Conservation (phyloP, 2,113 vertebrate species). For the Hucho hucho region DNA sequence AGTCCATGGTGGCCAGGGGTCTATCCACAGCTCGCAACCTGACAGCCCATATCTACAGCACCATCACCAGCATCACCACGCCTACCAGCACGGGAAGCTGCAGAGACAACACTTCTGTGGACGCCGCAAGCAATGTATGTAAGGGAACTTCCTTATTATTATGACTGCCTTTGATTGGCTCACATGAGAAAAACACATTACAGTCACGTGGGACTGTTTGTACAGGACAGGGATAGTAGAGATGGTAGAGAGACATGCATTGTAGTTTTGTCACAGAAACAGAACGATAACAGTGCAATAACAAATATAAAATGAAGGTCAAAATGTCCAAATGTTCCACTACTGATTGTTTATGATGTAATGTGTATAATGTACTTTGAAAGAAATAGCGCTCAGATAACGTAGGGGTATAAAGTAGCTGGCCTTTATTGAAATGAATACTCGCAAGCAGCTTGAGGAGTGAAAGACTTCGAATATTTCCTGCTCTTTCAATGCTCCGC, state of each 20-base stretch:
- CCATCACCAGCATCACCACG: constrained; percentile 53
- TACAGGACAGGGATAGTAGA: too few species aligned
- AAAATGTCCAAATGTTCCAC: neutral
- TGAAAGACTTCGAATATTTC: constrained; percentile 51
- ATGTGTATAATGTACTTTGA: too few species aligned
- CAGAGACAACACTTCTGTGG: constrained; percentile 95
- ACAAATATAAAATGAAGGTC: neutral
- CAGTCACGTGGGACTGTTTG: too few species aligned
- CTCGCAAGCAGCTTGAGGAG: constrained; percentile 47
- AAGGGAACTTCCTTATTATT: constrained; percentile 84
- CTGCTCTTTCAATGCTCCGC: constrained; percentile 55
- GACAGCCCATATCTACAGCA: constrained; percentile 52
- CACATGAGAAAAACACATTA: constrained; percentile 9
- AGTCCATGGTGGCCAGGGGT: constrained; percentile 59
- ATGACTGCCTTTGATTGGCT: constrained; percentile 17
- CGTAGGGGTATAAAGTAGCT: neutral
- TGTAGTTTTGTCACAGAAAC: neutral
- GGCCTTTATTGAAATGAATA: neutral
- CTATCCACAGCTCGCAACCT: constrained; percentile 13
- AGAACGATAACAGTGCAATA: neutral
- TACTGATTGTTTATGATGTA: neutral
- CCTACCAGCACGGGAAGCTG: constrained; percentile 67
- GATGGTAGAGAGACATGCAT: too few species aligned
- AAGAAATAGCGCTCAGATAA: neutral
- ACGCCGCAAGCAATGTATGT: constrained; percentile 99